phyloP scores from a whole-genome alignment of 2,113 vertebrate genomes.

The Sinocyclocheilus maitianheensis region DNA sequence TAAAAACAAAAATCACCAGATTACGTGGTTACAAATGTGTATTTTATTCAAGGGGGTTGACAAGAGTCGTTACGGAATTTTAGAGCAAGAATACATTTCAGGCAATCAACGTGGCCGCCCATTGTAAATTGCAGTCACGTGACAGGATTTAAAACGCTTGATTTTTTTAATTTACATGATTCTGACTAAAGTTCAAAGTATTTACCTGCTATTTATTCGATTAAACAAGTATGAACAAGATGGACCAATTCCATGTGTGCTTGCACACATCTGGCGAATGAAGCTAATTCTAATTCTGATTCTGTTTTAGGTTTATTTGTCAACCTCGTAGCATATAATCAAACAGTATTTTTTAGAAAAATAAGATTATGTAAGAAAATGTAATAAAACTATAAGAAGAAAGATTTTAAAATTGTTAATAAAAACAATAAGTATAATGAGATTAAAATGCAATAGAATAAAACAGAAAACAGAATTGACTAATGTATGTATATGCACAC shows the following conservation, averaged over 20 bases:
- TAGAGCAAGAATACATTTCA: conserved; percentile 23
- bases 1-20: background rate
- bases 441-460: no score
- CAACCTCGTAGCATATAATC: background rate
- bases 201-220: background rate
- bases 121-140: conserved; percentile 7
- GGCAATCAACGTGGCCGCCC: conserved; percentile 39
- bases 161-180: background rate
- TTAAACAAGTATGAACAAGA: background rate
- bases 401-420: background rate
- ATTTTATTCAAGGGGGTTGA: background rate
- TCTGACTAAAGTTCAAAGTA: background rate
- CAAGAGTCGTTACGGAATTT: background rate
- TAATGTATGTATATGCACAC: background rate
- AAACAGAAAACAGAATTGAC: background rate
- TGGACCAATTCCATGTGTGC: background rate
- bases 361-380: background rate
- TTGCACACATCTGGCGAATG: no score
- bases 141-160: conserved; percentile 7
- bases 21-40: background rate
- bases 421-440: background rate
- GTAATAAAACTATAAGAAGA: background rate
- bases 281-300: background rate
- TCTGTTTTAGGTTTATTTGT: background rate
- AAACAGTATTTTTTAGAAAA: background rate